Base-by-base conservation (phyloP, 2,888 invertebrate species). In the Uropetala carovei region DNA sequence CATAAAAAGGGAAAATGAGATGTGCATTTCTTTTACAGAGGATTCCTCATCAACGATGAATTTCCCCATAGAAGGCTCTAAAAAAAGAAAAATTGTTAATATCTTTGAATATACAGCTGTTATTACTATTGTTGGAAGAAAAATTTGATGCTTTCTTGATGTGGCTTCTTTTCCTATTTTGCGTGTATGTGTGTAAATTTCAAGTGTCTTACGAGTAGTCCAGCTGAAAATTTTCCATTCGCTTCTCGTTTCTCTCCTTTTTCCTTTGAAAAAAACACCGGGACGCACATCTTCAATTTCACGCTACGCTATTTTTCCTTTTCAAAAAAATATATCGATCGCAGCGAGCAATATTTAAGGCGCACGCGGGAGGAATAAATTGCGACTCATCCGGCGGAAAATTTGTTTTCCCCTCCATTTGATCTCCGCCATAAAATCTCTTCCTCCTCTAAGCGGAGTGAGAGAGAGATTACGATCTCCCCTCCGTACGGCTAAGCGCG, bases 311-410 rank as follows among this genome's bases (percentile, higher is more conserved):
- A 14, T 75, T 75, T 27, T 27, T 75, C 75, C 68, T 68, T 68
- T 68, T 68, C 22, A 22, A 75, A 75, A n/a, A 75, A 75, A 75
- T 75, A 75, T 75, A 75, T 75, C 27, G 75, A 75, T 27, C 75
- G 22, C 16, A 75, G 27, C 22, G 75, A 75, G 22, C 75, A 75
- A 75, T 75, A 75, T 75, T 75, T 75, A 75, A 75, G 75, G 27
- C 75, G 68, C 68, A 22, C 68, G 75, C 75, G 75, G 75, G 27
- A 75, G 75, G 75, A 75, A 75, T 75, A 75, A 75, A 75, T 75
- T 75, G n/a, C 75, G 27, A 75, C 75, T 75, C 75, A 75, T 75
- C 75, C 75, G 75, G 75, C 75, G 75, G 75, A 75, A 75, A 75
- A 75, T 75, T 75, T 75, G 75, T 75, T 75, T 75, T 75, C 75